Evolutionary conservation across 1,140 invertebrate species (phyloP).

Genomic region (Hyles vespertilio): DNA sequence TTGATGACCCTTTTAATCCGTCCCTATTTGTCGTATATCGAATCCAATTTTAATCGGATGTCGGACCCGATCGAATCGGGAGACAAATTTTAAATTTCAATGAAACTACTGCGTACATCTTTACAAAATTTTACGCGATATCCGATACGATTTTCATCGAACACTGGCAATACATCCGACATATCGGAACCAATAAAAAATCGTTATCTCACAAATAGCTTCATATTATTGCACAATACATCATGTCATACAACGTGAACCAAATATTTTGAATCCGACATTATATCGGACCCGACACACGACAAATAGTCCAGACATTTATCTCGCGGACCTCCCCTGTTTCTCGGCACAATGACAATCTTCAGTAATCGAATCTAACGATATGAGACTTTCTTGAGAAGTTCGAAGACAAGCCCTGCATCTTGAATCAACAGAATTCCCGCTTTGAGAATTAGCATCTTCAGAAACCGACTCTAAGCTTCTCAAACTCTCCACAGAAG

Average conservation of each 20-base stretch:
- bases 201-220: background rate
- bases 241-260: background rate
- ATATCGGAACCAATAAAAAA: background rate
- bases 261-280: background rate
- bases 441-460: conserved; percentile 63
- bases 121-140: too few species aligned
- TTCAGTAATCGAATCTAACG: conserved; percentile 67
- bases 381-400: conserved; percentile 69
- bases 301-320: conserved; percentile 5
- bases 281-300: background rate
- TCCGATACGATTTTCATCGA: background rate
- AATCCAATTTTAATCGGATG: too few species aligned
- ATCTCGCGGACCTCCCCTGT: conserved; percentile 40
- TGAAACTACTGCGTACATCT: too few species aligned
- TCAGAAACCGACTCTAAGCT: conserved; percentile 70
- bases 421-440: conserved; percentile 61
- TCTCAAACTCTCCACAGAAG: conserved; percentile 62
- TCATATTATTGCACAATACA: background rate
- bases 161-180: background rate
- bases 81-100: too few species aligned
- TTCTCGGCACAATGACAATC: conserved; percentile 57
- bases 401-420: conserved; percentile 59
- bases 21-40: too few species aligned
- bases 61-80: too few species aligned
- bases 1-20: too few species aligned